These are phyloP conservation scores for Chrysolina americana DNA, from an alignment of 2,888 invertebrate genomes.

Conservation along the genomic window DNA sequence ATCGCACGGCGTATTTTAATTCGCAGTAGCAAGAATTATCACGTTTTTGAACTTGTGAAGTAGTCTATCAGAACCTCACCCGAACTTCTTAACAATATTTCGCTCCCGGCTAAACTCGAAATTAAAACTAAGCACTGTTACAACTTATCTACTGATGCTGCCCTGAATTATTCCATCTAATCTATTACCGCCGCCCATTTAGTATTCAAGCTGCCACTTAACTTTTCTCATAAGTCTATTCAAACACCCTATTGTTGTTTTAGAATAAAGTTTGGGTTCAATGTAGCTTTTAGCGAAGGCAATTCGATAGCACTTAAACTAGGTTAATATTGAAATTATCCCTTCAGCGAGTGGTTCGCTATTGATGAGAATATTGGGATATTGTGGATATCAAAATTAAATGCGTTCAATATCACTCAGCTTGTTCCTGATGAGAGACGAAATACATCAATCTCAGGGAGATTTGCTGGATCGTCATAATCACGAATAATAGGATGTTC, in stretches of 20 bases:
- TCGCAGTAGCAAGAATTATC: too few species aligned
- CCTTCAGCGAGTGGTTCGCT: slow-evolving; percentile 53
- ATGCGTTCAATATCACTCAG: not conserved
- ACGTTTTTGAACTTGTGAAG: too few species aligned
- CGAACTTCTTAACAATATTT: not conserved
- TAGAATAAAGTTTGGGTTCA: slow-evolving; percentile 39
- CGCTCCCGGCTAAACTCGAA: not conserved
- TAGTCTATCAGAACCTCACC: too few species aligned
- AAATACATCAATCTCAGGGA: not conserved
- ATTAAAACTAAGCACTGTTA: not conserved
- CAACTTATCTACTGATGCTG: not conserved
- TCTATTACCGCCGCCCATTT: not conserved
- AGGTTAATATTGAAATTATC: slow-evolving; percentile 56
- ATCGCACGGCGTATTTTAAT: too few species aligned
- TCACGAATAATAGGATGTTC: too few species aligned
- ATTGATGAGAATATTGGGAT: slow-evolving; percentile 55
- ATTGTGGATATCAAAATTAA: slow-evolving; percentile 33
- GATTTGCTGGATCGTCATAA: not conserved
- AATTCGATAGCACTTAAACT: slow-evolving; percentile 54
- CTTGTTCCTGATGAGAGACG: not conserved
- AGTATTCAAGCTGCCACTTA: slow-evolving; percentile 16
- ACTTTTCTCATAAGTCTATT: slow-evolving; percentile 22
- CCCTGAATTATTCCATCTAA: slow-evolving; percentile 1
- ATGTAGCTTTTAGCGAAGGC: slow-evolving; percentile 45
- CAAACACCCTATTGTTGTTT: slow-evolving; percentile 43